Conservation (phyloP, 92 coral and sea anemone genomes). For the Phenganax subtilis region DNA sequence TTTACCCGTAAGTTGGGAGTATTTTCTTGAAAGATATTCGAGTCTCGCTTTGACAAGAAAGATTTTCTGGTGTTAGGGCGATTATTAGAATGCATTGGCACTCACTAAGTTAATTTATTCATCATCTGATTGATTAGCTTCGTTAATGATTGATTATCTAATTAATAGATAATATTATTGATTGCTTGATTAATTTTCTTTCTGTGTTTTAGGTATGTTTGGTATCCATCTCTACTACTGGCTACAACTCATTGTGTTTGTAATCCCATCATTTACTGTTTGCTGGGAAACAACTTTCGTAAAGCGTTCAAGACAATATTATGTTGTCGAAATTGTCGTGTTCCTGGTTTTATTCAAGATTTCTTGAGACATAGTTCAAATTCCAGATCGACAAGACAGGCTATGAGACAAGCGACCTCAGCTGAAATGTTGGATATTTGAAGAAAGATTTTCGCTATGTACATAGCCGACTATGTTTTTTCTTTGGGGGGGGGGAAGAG, state of each 20-base stretch:
- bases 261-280: conserved; percentile 28
- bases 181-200: background rate
- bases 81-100: too few relatives aligned
- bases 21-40: background rate
- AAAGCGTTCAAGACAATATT: conserved; percentile 15
- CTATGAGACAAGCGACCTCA: background rate
- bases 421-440: background rate
- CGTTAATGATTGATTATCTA: too few relatives aligned
- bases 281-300: conserved; percentile 24
- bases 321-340: conserved; percentile 13
- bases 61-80: too few relatives aligned
- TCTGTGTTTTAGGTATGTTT: conserved; percentile 1
- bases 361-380: background rate
- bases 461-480: too few relatives aligned
- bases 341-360: conserved; percentile 10
- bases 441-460: too few relatives aligned
- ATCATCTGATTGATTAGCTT: too few relatives aligned
- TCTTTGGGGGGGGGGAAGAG: too few relatives aligned
- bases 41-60: background rate
- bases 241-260: conserved; percentile 13
- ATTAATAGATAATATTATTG: too few relatives aligned
- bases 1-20: conserved; percentile 25
- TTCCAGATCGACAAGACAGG: background rate
- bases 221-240: conserved; percentile 34
- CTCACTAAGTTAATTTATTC: too few relatives aligned